phyloP scores from a whole-genome alignment of 1,140 invertebrate genomes.

The Zeugodacus cucurbitae region DNA sequence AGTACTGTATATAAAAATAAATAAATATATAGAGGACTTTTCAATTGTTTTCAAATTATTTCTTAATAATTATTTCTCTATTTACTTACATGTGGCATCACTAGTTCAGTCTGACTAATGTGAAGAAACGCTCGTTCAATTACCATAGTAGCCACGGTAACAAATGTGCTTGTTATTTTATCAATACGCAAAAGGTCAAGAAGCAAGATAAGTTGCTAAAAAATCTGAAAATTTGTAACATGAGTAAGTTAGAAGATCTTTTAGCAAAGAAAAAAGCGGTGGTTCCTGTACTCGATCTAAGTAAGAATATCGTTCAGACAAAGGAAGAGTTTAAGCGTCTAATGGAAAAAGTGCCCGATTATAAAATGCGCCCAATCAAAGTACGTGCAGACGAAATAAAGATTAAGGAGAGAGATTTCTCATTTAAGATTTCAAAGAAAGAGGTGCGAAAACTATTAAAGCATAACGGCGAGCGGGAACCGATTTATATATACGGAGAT shows the following conservation, averaged over 20 bases:
- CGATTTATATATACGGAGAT: conserved; percentile 73
- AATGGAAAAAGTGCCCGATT: conserved; percentile 88
- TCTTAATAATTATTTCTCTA: too few species aligned
- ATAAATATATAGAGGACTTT: too few species aligned
- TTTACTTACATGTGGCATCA: not conserved
- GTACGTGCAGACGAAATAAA: conserved; percentile 75
- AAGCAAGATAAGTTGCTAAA: too few species aligned
- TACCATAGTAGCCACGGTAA: not conserved
- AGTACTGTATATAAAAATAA: too few species aligned
- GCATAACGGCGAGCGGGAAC: conserved; percentile 57
- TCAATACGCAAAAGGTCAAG: not conserved
- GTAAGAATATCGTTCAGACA: conserved; percentile 78
- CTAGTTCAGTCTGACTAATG: not conserved
- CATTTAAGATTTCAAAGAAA: conserved; percentile 68
- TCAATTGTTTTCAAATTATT: too few species aligned
- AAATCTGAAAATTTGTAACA: conserved; percentile 46
- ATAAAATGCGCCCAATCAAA: conserved; percentile 89
- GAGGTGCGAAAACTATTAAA: conserved; percentile 58
- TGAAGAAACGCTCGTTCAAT: not conserved
- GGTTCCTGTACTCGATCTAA: conserved; percentile 84
- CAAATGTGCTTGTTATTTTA: not conserved
- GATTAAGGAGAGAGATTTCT: conserved; percentile 72
- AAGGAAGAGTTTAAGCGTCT: conserved; percentile 85
- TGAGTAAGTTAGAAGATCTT: conserved; percentile 82
- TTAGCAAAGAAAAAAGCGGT: conserved; percentile 84